Evolutionary conservation across 2,888 invertebrate species (phyloP), one percentile per base, ranked within the genome.

Genomic region (Abscondita cerata): DNA sequence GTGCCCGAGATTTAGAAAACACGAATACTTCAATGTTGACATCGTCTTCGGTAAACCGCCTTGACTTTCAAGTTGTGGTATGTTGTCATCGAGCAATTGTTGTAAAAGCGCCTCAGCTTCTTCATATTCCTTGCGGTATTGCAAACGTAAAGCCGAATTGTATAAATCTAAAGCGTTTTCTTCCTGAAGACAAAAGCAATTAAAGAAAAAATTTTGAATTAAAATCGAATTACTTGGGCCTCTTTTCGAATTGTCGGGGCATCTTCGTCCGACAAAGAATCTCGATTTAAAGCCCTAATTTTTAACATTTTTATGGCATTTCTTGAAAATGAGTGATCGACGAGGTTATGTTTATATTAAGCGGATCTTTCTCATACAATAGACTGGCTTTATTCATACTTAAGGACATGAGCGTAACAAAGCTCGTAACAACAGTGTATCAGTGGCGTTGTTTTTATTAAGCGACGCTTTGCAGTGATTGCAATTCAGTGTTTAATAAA

Each of bases 81-180:
- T 81, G 73, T 87, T 86, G 68, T 86, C 86, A 51, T 85, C 82
- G 36, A 81, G 78, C 3, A 95, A 81, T 72, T 89, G 87, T 70
- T 84, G 84, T 20, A 94, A 84, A 54, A 90, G 81, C 61, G 84
- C 83, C 55, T 89, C 85, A 0, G 94, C 91, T 74, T 90, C 88
- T 55, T 85, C 81, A 52, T 84, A 78, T 66, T 89, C 85, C 8
- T 87, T 87, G 71, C 86, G 85, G 70, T 87, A 84, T 75, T 91
- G 87, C 33, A 90, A 81, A 52, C 87, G 85, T 47, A 95, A 82
- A 6, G 92, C 92, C 79, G 89, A 88, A 61, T 91, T 89, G 76
- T 95, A 95, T 70, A 90, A 86, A 52, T 89, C 86, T 50, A 92
- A 83, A 0, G 92, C 92, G 68, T 92, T 91, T 77, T 93, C 91